Conservation (phyloP, 1,140 invertebrate genomes). For the Cryptotermes secundus region DNA sequence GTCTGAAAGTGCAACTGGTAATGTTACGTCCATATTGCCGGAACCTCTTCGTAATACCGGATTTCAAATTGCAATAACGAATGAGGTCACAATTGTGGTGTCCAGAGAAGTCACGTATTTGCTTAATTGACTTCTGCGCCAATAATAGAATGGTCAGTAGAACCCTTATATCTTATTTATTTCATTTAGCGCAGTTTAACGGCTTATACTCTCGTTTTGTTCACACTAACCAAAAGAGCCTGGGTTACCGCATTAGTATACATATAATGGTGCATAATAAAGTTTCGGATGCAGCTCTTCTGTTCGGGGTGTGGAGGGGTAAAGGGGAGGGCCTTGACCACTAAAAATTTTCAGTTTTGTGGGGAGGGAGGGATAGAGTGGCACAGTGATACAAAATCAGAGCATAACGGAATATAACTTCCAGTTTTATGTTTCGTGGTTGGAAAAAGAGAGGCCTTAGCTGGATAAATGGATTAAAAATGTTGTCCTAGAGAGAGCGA, state of each 20-base stretch:
- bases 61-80: not conserved
- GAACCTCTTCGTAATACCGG: not conserved
- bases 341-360: slow-evolving; percentile 4
- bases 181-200: slow-evolving; percentile 1
- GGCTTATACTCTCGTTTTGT: not conserved
- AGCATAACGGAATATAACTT: not conserved
- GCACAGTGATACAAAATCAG: not conserved
- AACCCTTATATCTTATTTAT: not conserved
- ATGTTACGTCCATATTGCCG: not conserved
- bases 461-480: slow-evolving; percentile 13
- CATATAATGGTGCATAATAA: slow-evolving; percentile 3
- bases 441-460: not conserved
- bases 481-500: not conserved
- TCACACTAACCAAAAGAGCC: not conserved
- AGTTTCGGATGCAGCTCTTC: not conserved
- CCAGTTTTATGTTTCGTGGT: not conserved
- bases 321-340: not conserved
- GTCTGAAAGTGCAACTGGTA: too few species aligned
- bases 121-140: not conserved
- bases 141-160: not conserved
- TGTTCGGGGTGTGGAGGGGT: too few species aligned
- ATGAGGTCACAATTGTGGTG: not conserved
- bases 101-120: not conserved
- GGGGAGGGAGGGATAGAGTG: not conserved
- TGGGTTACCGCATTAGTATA: not conserved